phyloP scores from a whole-genome alignment of 2,888 invertebrate species.

The Oligia strigilis region DNA sequence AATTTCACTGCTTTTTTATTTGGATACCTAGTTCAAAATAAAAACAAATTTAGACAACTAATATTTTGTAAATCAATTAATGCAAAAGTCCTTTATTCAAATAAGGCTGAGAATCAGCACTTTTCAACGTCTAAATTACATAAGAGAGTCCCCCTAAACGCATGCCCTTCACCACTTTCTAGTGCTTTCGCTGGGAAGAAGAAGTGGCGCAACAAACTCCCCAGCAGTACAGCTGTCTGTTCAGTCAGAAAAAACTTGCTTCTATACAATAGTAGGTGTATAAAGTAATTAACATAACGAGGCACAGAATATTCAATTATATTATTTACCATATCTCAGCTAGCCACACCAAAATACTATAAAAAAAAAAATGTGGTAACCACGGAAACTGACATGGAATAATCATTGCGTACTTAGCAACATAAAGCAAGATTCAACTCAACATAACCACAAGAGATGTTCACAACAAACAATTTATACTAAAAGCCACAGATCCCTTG shows the following conservation, averaged over 20 bases:
- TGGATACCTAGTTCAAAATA: not conserved
- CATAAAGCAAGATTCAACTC: not conserved
- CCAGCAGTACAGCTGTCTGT: not conserved
- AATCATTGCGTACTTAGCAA: not conserved
- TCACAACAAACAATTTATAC: constrained; percentile 46
- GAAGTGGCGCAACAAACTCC: not conserved
- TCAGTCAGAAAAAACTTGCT: not conserved
- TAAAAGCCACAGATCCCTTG: constrained; percentile 44
- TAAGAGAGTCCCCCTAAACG: not conserved
- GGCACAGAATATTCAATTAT: not conserved
- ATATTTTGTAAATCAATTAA: not conserved
- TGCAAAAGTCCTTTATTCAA: not conserved
- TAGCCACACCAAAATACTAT: not conserved
- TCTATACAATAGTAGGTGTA: not conserved
- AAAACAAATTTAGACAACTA: no score
- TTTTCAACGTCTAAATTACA: not conserved
- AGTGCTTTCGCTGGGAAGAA: not conserved
- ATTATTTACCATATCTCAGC: not conserved
- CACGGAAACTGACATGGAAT: not conserved
- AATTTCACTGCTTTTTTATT: not conserved
- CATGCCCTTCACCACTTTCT: not conserved
- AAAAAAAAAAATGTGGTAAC: not conserved
- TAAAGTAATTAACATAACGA: not conserved
- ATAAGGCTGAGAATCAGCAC: not conserved
- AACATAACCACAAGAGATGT: not conserved